phyloP scores from a whole-genome alignment of 2,797 vertebrate species.

The Delichon dasypus region DNA sequence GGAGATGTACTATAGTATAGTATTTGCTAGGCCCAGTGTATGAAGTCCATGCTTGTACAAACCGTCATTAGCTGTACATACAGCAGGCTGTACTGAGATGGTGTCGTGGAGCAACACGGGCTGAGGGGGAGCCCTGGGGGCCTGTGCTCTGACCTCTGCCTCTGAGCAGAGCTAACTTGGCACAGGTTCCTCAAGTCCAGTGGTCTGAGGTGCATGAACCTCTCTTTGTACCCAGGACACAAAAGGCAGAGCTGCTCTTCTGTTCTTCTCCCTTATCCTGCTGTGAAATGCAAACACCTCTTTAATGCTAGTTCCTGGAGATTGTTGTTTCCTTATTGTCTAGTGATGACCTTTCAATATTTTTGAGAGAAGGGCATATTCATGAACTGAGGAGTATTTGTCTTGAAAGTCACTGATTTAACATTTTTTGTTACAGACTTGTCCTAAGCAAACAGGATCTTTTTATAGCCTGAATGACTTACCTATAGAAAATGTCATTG shows the following conservation, averaged over 20 bases:
- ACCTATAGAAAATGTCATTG: not conserved
- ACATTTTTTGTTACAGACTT: not conserved
- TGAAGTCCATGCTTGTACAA: not conserved
- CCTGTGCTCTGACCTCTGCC: not conserved
- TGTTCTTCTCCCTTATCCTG: not conserved
- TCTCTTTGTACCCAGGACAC: not conserved
- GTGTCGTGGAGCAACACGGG: fast-evolving
- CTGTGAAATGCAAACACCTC: not conserved
- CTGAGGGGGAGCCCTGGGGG: not conserved
- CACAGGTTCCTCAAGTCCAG: not conserved
- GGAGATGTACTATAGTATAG: not conserved
- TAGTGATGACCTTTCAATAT: not conserved
- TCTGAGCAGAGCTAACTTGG: not conserved
- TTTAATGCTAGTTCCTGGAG: not conserved
- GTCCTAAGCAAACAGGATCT: not conserved
- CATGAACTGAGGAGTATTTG: not conserved
- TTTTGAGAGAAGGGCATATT: not conserved
- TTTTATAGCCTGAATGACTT: not conserved
- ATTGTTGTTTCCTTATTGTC: not conserved
- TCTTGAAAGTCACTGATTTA: not conserved
- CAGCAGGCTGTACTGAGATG: not conserved
- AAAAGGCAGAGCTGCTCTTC: not conserved
- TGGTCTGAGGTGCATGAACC: not conserved
- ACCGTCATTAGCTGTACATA: fast-evolving
- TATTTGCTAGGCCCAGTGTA: not conserved